A percentile compares a stretch with the other conserved stretches of the same genome.
Conservation (phyloP, 2,797 vertebrate genomes). For the Myotis pilosus region DNA sequence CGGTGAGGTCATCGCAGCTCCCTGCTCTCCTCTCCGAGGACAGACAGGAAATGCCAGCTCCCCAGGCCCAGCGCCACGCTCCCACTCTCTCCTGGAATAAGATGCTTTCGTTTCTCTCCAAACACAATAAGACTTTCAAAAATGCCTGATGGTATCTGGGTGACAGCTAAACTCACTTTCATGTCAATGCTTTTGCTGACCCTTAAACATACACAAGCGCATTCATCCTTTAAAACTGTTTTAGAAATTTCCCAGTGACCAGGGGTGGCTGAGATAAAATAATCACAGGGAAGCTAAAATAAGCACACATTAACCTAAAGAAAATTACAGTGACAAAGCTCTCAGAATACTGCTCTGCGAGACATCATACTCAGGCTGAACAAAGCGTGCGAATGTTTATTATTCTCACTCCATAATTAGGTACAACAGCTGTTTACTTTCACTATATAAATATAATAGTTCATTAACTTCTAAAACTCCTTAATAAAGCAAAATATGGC, state of each 20-base stretch:
- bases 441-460: neutral
- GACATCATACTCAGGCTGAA: neutral
- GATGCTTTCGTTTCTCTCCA: neutral
- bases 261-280: neutral
- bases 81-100: neutral
- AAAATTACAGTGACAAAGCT: neutral
- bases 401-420: neutral
- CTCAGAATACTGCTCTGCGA: neutral
- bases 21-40: neutral
- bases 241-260: neutral
- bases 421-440: neutral
- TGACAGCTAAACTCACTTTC: neutral
- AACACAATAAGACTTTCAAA: neutral
- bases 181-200: neutral
- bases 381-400: fast-evolving
- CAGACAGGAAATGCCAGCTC: constrained; percentile 62
- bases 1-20: constrained; percentile 48
- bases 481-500: neutral
- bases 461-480: neutral
- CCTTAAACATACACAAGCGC: neutral
- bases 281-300: neutral
- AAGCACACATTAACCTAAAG: neutral
- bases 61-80: neutral
- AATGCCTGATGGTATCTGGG: neutral
- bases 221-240: neutral